Conservation (phyloP, 1,140 invertebrate species). For the Protaetia brevitarsis region DNA sequence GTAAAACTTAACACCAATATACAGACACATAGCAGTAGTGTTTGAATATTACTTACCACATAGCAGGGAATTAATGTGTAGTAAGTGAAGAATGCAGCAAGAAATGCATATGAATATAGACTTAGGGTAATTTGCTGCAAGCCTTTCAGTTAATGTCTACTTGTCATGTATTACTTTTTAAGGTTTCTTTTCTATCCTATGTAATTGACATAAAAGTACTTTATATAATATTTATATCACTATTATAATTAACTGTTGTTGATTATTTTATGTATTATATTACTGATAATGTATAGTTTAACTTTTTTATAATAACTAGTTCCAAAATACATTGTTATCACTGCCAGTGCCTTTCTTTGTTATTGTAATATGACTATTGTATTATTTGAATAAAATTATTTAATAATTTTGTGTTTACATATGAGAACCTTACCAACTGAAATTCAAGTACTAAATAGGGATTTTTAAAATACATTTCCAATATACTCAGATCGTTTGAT, state of each 20-base stretch:
- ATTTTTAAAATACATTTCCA: constrained; percentile 44
- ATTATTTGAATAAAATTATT: background rate
- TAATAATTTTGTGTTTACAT: background rate
- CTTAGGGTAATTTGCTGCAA: no score
- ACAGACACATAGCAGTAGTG: no score
- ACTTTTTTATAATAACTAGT: background rate
- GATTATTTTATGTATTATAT: background rate
- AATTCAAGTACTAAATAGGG: background rate
- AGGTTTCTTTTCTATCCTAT: background rate
- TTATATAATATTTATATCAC: background rate
- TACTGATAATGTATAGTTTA: background rate
- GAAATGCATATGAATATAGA: no score
- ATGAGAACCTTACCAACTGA: no score
- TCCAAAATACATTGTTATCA: constrained; percentile 11
- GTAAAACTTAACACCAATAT: no score
- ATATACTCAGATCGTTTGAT: constrained; percentile 45
- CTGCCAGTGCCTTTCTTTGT: background rate
- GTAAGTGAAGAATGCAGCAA: no score
- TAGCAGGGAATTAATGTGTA: no score
- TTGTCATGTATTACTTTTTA: background rate
- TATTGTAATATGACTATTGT: background rate
- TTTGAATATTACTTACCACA: no score
- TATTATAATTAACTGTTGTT: background rate
- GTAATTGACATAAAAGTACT: background rate
- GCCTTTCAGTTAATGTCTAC: background rate